Conservation (phyloP, 2,797 vertebrate species). For the Helarctos malayanus region DNA sequence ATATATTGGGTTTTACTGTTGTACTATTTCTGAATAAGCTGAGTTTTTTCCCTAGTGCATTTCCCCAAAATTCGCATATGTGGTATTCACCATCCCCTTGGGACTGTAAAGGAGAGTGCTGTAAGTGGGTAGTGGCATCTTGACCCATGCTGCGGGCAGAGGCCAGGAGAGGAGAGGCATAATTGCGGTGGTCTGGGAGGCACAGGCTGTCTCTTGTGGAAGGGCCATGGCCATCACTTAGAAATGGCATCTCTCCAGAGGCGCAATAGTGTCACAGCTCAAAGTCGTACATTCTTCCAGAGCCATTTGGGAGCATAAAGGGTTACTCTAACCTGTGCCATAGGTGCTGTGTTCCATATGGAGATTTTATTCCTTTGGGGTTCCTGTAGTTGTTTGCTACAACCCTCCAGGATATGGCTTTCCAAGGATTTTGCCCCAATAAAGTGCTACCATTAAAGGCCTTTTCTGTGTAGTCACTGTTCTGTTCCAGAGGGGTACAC, state of each 20-base stretch:
- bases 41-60: not conserved
- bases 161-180: constrained; percentile 66
- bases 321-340: not conserved
- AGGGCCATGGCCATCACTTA: constrained; percentile 80
- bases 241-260: constrained; percentile 79
- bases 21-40: constrained; percentile 68
- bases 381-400: not conserved
- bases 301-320: not conserved
- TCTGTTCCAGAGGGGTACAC: not conserved
- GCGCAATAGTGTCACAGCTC: not conserved
- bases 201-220: constrained; percentile 84
- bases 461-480: not conserved
- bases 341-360: not conserved
- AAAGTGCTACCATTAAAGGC: not conserved
- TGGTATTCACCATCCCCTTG: constrained; percentile 64
- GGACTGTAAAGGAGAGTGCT: constrained; percentile 71
- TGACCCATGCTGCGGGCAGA: constrained; percentile 76
- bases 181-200: constrained; percentile 84
- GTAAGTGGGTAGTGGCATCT: constrained; percentile 74
- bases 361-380: not conserved
- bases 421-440: not conserved
- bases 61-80: constrained; percentile 69
- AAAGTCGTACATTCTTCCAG: constrained; percentile 16
- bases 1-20: constrained; percentile 35
- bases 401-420: not conserved